These are phyloP conservation scores for Enhydra lutris DNA, from an alignment of 2,113 vertebrate genomes.

Conservation along the genomic window DNA sequence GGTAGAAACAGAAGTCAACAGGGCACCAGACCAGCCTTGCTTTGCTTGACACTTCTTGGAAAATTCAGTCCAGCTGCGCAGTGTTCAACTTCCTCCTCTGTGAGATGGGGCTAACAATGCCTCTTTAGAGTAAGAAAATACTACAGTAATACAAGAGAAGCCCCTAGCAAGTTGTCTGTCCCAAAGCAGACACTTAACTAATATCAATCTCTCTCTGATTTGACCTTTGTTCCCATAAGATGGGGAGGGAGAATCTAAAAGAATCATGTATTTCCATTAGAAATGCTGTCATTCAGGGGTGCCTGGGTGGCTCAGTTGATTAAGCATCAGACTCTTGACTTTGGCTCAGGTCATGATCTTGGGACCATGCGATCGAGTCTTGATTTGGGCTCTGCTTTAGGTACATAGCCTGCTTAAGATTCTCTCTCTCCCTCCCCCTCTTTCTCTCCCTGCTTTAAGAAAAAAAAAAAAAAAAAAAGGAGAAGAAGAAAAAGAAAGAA, in stretches of 20 bases:
- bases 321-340: neutral
- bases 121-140: neutral
- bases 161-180: neutral
- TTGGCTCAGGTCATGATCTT: neutral
- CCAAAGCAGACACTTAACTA: neutral
- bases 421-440: neutral
- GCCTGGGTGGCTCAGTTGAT: neutral
- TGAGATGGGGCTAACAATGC: neutral
- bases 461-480: too few species aligned
- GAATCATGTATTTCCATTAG: neutral
- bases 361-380: neutral
- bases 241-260: neutral
- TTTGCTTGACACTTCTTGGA: neutral
- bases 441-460: neutral
- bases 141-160: neutral
- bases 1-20: neutral
- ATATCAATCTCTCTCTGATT: neutral
- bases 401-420: neutral
- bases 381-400: neutral
- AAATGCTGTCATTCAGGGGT: neutral
- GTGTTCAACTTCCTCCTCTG: neutral
- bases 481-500: fast-evolving
- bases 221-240: fast-evolving
- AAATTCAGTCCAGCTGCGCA: neutral
- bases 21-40: neutral